phyloP scores from a whole-genome alignment of 1,140 invertebrate species.

The Orussus abietinus region DNA sequence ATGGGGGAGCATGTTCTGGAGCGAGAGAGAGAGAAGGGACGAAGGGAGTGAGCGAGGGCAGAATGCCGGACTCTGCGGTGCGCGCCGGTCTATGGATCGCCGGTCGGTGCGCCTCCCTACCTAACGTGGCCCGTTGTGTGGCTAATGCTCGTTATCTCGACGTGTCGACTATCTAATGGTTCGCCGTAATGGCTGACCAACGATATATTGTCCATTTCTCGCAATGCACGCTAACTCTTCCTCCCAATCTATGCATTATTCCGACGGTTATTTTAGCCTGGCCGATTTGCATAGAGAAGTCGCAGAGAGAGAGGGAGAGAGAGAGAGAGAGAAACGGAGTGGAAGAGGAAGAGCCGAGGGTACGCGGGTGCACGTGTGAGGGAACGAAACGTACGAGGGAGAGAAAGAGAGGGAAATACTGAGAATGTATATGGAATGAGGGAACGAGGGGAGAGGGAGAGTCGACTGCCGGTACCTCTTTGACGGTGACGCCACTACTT shows the following conservation, averaged over 20 bases:
- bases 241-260: conserved; percentile 43
- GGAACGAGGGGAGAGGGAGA: background rate
- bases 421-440: background rate
- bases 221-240: conserved; percentile 37
- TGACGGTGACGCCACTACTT: conserved; percentile 1
- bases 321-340: background rate
- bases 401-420: too few species aligned
- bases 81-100: conserved; percentile 25
- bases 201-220: conserved; percentile 52
- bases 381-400: too few species aligned
- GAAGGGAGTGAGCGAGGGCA: too few species aligned
- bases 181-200: conserved; percentile 46
- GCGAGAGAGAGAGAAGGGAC: background rate
- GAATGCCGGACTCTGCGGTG: conserved; percentile 13
- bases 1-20: background rate
- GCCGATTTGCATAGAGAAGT: conserved; percentile 25
- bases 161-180: conserved; percentile 54
- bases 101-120: conserved; percentile 22
- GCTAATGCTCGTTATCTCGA: conserved; percentile 55
- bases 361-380: too few species aligned
- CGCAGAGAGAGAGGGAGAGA: conserved; percentile 9
- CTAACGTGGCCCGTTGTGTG: conserved; percentile 45
- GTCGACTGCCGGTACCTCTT: conserved; percentile 10
- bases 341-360: background rate
- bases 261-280: conserved; percentile 43